Conservation (phyloP, 2,888 invertebrate species). For the Dromius quadrimaculatus region DNA sequence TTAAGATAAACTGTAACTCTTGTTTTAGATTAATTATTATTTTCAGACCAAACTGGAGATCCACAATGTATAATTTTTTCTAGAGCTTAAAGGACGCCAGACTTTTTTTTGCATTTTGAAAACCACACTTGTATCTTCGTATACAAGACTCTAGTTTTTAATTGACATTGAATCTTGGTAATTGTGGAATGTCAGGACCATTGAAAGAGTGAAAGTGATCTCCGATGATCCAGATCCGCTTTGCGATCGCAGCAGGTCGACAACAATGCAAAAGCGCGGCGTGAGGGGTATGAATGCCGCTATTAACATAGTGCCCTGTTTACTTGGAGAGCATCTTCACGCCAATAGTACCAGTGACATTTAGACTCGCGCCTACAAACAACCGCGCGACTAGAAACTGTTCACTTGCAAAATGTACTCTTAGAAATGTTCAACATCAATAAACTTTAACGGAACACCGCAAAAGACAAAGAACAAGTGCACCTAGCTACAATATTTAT, state of each 20-base stretch:
- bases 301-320: conserved; percentile 43
- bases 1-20: too few species aligned
- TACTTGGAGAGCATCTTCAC: conserved; percentile 37
- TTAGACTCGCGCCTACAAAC: conserved; percentile 11
- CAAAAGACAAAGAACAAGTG: too few species aligned
- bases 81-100: too few species aligned
- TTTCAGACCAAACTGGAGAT: too few species aligned
- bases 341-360: conserved; percentile 37
- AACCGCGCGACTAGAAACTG: background rate
- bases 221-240: conserved; percentile 41
- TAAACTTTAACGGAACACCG: background rate
- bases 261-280: conserved; percentile 33
- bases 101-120: too few species aligned
- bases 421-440: conserved; percentile 7
- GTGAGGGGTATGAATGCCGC: conserved; percentile 22
- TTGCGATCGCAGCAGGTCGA: conserved; percentile 24
- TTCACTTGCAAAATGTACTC: background rate
- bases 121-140: too few species aligned
- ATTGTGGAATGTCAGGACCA: conserved; percentile 9
- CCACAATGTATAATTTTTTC: too few species aligned
- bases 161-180: conserved; percentile 27
- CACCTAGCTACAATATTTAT: too few species aligned
- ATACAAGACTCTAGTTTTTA: too few species aligned
- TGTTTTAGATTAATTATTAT: too few species aligned
- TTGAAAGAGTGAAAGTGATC: conserved; percentile 46